phyloP scores from a whole-genome alignment of 2,888 invertebrate species.

The Diplazon laetatorius region DNA sequence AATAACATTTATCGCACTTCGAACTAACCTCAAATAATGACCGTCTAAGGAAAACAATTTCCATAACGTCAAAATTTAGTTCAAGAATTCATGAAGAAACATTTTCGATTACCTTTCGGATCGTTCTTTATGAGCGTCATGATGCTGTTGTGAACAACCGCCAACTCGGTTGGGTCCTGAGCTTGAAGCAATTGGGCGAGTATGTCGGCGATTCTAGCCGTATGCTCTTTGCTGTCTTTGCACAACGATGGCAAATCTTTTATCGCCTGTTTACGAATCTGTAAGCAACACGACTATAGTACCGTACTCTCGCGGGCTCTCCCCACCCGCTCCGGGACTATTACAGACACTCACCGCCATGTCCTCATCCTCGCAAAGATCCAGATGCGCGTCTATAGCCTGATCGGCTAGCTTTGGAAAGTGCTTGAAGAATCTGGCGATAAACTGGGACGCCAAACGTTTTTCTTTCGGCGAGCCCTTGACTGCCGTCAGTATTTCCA shows the following conservation, averaged over 20 bases:
- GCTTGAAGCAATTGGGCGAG: constrained; percentile 95
- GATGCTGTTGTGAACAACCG: constrained; percentile 92
- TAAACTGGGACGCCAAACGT: constrained; percentile 96
- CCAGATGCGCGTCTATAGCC: constrained; percentile 95
- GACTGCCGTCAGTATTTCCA: constrained; percentile 93
- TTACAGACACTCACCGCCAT: constrained; percentile 87
- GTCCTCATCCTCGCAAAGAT: constrained; percentile 98
- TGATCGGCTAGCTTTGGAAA: constrained; percentile 94
- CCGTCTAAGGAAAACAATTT: too few species aligned
- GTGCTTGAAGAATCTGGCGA: constrained; percentile 95
- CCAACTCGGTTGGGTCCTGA: constrained; percentile 92
- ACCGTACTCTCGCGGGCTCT: too few species aligned
- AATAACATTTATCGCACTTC: too few species aligned
- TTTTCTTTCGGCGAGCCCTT: constrained; percentile 96
- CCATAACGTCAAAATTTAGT: too few species aligned
- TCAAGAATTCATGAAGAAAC: too few species aligned
- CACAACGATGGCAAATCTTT: constrained; percentile 95
- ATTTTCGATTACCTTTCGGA: constrained; percentile 84
- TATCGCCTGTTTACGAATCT: constrained; percentile 97
- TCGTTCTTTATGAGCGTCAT: constrained; percentile 90
- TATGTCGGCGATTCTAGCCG: constrained; percentile 94
- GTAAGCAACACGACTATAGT: too few species aligned
- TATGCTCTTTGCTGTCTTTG: constrained; percentile 92
- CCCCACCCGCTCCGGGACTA: background rate
- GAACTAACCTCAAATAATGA: too few species aligned